phyloP scores from a whole-genome alignment of 2,113 vertebrate genomes.

The Dermatemys mawii region DNA sequence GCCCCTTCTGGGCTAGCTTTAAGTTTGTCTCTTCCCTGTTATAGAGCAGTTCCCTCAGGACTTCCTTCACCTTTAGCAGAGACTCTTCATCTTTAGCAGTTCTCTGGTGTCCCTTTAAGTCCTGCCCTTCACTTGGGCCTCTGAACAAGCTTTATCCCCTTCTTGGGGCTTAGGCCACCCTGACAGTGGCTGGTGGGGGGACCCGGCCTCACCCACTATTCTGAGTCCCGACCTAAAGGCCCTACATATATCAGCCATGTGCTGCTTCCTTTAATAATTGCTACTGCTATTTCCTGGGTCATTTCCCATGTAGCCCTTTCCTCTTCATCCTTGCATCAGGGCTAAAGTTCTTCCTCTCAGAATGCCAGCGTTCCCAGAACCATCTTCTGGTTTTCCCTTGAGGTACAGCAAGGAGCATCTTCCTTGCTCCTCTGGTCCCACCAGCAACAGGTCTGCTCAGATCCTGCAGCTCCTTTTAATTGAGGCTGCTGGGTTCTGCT shows the following conservation, averaged over 20 bases:
- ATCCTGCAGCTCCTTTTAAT: too few species aligned
- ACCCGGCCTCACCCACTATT: not conserved
- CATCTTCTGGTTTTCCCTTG: not conserved
- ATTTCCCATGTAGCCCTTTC: not conserved
- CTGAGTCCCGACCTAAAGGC: not conserved
- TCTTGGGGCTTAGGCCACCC: not conserved
- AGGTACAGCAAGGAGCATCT: not conserved
- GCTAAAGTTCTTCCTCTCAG: not conserved
- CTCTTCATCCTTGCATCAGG: not conserved
- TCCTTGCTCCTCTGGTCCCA: not conserved
- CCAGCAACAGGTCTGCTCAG: not conserved
- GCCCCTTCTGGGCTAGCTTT: too few species aligned
- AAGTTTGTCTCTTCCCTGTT: too few species aligned
- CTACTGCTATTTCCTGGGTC: not conserved
- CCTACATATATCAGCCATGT: not conserved
- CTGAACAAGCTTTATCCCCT: not conserved
- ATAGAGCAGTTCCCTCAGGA: too few species aligned
- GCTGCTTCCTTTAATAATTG: not conserved
- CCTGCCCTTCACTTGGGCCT: not conserved
- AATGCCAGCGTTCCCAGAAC: not conserved
- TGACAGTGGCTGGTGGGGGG: not conserved
- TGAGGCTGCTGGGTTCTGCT: not conserved
- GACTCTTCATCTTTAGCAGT: not conserved
- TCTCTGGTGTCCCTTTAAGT: not conserved
- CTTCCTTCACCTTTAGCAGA: not conserved